A percentile compares a stretch with the other conserved stretches of the same genome.
Conservation (phyloP, 2,113 vertebrate species). For the Pionites leucogaster region DNA sequence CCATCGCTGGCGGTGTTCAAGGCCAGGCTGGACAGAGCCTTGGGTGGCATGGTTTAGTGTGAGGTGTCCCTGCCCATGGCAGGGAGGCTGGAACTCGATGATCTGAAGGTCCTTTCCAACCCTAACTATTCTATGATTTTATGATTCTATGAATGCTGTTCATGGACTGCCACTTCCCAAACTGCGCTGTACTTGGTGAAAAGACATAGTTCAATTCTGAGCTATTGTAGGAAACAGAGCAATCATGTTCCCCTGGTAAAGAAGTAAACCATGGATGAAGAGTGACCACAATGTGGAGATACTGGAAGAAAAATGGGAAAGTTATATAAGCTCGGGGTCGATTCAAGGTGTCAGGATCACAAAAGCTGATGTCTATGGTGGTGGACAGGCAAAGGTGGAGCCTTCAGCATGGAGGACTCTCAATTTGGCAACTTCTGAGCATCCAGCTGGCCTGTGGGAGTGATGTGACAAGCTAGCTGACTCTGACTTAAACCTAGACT, state of each 20-base stretch:
- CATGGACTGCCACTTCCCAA: neutral
- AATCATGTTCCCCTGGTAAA: neutral
- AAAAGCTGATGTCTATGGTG: neutral
- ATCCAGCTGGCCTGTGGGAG: neutral
- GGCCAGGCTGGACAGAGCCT: too few species aligned
- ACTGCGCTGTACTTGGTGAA: neutral
- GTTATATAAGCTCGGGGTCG: neutral
- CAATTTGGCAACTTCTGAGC: neutral
- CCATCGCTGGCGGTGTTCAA: too few species aligned
- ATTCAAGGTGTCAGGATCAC: neutral
- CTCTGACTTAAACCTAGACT: neutral
- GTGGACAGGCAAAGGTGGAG: neutral
- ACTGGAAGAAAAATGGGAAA: rapidly evolving
- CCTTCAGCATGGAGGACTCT: neutral
- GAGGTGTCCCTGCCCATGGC: too few species aligned
- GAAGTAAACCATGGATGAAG: neutral
- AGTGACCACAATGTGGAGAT: neutral
- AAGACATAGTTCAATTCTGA: neutral
- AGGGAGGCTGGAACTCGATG: too few species aligned
- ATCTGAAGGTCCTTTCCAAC: too few species aligned
- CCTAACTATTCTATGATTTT: too few species aligned
- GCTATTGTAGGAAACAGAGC: neutral
- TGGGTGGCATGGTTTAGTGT: too few species aligned
- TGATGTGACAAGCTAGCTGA: neutral
- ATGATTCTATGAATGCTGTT: neutral